Evolutionary conservation across 2,113 vertebrate species (phyloP), one percentile per base, ranked within the genome.

Genomic region (Entosphenus tridentatus): DNA sequence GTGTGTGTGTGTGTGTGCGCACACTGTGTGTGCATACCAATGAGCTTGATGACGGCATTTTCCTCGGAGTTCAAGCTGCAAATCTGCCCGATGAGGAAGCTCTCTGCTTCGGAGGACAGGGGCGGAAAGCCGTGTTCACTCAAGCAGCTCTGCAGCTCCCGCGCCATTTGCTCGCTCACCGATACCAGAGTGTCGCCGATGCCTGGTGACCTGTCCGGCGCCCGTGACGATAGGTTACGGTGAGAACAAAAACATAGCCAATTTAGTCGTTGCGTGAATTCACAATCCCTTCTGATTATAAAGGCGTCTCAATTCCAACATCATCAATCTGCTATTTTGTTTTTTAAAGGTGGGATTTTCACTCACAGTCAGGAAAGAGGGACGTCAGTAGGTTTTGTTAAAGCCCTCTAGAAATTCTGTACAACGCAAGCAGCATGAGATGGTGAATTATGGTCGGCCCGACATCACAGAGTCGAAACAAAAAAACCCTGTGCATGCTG

Each of bases 1-100:
- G 39, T 39, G 39, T 39, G 21, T 39, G 39, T 39, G 39, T 39
- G 21, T 39, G 39, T 39, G 39, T 2, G 39, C 39, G 39, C 39
- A 39, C 39, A 39, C 39, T 39, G 5, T 5, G 39, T 39, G 39
- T 39, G 39, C 39, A 39, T 39, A 39, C 39, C 39, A 39, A 39
- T 39, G 39, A 39, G 39, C 39, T 39, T 39, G 39, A 39, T 39
- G 39, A 39, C 39, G 39, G 39, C 39, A 39, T 39, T 39, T 39
- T 7, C 39, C 39, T 39, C 39, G 39, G 39, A 39, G 39, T 39
- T 39, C 39, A 39, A 39, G 39, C 39, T 39, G 39, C 39, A 39
- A 39, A 96, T 88, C 69, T 95, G 90, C 21, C 92, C 89, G 77
- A 82, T 95, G 57, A 98, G 78, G 3, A 70, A 74, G 9, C 71